Conservation (phyloP, 2,797 vertebrate genomes). For the Oceanodroma leucorhoa region DNA sequence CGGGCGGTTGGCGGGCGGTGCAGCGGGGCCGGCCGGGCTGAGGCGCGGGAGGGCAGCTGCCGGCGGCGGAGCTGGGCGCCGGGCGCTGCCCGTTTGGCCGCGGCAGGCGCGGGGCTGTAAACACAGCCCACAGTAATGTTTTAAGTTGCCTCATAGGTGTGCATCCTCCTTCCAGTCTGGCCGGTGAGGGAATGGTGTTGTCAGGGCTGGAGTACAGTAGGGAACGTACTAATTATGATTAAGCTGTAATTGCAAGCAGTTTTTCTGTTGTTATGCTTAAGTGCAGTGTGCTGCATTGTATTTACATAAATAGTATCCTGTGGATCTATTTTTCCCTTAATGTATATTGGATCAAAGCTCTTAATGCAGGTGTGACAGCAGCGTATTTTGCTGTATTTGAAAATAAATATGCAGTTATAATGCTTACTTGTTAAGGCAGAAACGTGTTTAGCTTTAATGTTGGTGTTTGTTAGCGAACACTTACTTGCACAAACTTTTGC, state of each 20-base stretch:
- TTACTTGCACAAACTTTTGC: background rate
- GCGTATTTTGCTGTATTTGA: accelerated
- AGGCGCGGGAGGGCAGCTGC: background rate
- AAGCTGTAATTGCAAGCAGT: background rate
- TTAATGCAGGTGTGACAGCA: background rate
- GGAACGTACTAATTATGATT: background rate
- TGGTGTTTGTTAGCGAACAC: accelerated
- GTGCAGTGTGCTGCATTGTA: background rate
- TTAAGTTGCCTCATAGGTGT: background rate
- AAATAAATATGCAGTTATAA: accelerated
- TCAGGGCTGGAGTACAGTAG: background rate
- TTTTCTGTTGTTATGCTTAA: background rate
- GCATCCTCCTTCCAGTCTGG: background rate
- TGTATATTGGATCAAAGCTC: background rate
- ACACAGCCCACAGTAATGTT: background rate
- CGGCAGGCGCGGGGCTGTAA: background rate
- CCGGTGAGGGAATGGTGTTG: background rate
- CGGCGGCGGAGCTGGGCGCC: background rate
- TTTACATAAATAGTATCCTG: background rate
- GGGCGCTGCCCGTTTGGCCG: background rate
- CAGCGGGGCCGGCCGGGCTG: background rate
- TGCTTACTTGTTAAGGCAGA: no score
- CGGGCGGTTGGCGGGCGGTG: background rate
- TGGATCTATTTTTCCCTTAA: background rate
- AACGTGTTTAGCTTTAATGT: accelerated